phyloP scores from a whole-genome alignment of 2,888 invertebrate species.

The Frankliniella fusca region DNA sequence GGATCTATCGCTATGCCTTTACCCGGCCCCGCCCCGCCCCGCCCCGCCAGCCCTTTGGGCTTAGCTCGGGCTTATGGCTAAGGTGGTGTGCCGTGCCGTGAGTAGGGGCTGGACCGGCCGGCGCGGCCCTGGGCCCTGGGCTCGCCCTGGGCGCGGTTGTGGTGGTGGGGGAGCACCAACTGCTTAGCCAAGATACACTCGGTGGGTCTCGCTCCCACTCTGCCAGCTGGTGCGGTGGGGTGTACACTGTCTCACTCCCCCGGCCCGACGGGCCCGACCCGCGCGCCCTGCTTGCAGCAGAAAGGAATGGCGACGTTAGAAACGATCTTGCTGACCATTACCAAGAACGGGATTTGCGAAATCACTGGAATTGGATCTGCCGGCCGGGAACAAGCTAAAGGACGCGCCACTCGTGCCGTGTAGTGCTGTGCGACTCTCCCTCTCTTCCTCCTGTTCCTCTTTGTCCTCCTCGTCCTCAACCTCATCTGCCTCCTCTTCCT shows the following conservation, averaged over 20 bases:
- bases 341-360: not conserved
- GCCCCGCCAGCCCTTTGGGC: not conserved
- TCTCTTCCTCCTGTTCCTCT: too few species aligned
- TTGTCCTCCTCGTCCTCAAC: too few species aligned
- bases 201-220: not conserved
- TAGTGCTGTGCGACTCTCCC: too few species aligned
- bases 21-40: not conserved
- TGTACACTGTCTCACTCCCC: not conserved
- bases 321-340: conserved; percentile 5
- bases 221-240: not conserved
- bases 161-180: too few species aligned
- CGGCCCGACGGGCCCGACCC: not conserved
- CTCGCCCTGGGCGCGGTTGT: not conserved
- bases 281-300: not conserved
- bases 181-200: too few species aligned
- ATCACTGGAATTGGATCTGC: conserved; percentile 10
- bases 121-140: not conserved
- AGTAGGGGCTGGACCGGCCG: not conserved
- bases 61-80: not conserved
- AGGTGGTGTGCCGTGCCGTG: not conserved
- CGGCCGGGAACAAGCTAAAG: conserved; percentile 3
- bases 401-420: not conserved
- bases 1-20: not conserved
- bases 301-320: not conserved
- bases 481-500: too few species aligned